A percentile compares a stretch with the other conserved stretches of the same genome.
These are phyloP conservation scores for Perodicticus potto DNA, from an alignment of 2,797 vertebrate species.

Conservation along the genomic window DNA sequence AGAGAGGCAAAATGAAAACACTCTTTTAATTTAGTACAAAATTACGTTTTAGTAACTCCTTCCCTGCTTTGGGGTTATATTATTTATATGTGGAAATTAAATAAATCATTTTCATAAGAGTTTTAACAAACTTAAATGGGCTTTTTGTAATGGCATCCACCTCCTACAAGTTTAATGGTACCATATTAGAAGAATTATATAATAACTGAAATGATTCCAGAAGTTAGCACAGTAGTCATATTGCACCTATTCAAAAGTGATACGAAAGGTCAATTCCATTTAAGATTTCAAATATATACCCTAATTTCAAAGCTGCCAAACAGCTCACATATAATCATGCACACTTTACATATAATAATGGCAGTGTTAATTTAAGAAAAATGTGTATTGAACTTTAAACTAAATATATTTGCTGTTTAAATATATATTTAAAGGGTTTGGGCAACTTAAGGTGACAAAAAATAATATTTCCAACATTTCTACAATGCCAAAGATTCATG, in stretches of 20 bases:
- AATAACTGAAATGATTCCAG: constrained; percentile 77
- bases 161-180: constrained; percentile 75
- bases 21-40: constrained; percentile 80
- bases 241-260: constrained; percentile 73
- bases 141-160: constrained; percentile 70
- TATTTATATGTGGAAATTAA: constrained; percentile 75
- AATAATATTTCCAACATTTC: constrained; percentile 86
- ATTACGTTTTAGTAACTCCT: constrained; percentile 79
- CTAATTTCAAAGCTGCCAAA: constrained; percentile 80
- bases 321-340: constrained; percentile 80
- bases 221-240: constrained; percentile 58
- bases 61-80: constrained; percentile 71
- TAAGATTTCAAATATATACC: constrained; percentile 80
- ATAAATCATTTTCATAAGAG: constrained; percentile 69
- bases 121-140: constrained; percentile 73
- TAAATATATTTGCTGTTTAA: constrained; percentile 84
- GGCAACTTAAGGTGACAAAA: constrained; percentile 85
- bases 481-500: constrained; percentile 83
- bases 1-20: constrained; percentile 77
- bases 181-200: constrained; percentile 73
- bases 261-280: constrained; percentile 76
- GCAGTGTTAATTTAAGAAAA: constrained; percentile 81
- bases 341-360: constrained; percentile 76
- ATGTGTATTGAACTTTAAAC: constrained; percentile 74
- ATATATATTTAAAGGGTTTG: constrained; percentile 83